Base-by-base conservation (phyloP, 1,140 invertebrate genomes). In the Colletes latitarsis region DNA sequence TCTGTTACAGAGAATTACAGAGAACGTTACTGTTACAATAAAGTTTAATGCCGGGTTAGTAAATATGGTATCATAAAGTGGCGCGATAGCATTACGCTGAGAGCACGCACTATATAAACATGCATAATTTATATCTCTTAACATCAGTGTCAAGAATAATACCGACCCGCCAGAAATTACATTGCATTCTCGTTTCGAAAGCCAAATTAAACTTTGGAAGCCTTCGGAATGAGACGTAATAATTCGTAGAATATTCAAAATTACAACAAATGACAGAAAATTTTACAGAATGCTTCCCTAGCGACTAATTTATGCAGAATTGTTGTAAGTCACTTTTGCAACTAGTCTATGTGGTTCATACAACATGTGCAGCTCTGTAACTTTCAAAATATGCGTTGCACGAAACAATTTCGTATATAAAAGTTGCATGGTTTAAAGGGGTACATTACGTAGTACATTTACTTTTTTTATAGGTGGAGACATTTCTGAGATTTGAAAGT, bases 111-210 rank as follows among this genome's bases (percentile, higher is more conserved):
- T 30, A 30, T 2, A 30, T 30, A 30, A 30, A 30, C 30, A 30
- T 30, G 30, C 30, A 30, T 30, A 30, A 30, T 30, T 1, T 17
- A 4, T 30, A 39, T 9, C 49, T 55, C 52, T 52, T 55, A 55
- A 75, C 52, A 66, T 43, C 46, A 41, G 21, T 12, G 52, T 17
- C 30, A 46, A 57, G 39, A 57, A 75, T 75, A 66, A 66, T 66
- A 66, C n/a, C 43, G 46, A 1, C 5, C 17, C 39, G 62, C 21
- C 52, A 53, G 58, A 63, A 66, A 66, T 66, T 77, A 52, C 55
- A 53, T 12, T 62, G 58, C 12, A 43, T 77, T 70, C 19, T 70
- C 49, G 46, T 19, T 55, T 69, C 46, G 66, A 52, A 41, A 41
- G 66, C 55, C 43, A 75, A 30, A 43, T 49, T 80, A 46, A 9